Evolutionary conservation across 2,888 invertebrate genomes (phyloP).

Genomic region (Leptopilina drosophilae): DNA sequence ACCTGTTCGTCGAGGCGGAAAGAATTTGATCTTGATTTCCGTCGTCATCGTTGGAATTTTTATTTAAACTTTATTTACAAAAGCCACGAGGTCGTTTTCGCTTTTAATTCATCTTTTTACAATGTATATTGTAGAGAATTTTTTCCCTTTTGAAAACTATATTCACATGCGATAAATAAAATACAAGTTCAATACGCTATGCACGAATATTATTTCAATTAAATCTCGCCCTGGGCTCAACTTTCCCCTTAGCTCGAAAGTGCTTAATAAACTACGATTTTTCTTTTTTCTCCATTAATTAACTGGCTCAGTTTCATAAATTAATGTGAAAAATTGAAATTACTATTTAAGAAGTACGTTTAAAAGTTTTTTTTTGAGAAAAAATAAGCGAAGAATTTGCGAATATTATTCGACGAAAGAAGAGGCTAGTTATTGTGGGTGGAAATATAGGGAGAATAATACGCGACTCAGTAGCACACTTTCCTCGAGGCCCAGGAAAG

Average conservation of each 20-base stretch:
- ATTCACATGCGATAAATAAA: too few relatives aligned
- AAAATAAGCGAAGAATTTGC: too few relatives aligned
- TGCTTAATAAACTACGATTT: neutral
- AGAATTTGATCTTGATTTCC: conserved; percentile 34
- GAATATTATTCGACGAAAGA: neutral
- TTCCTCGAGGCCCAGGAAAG: conserved; percentile 69
- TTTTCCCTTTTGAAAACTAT: too few relatives aligned
- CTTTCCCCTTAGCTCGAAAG: neutral
- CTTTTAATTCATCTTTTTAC: too few relatives aligned
- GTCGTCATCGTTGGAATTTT: neutral
- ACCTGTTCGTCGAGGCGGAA: conserved; percentile 52
- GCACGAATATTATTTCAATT: neutral
- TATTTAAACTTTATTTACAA: neutral
- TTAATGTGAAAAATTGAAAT: too few relatives aligned
- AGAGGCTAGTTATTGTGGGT: neutral
- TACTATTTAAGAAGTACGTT: too few relatives aligned
- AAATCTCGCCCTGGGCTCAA: neutral
- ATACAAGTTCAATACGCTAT: neutral
- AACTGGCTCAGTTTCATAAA: too few relatives aligned
- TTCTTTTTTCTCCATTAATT: too few relatives aligned
- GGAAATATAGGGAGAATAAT: conserved; percentile 56
- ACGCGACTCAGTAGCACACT: conserved; percentile 69
- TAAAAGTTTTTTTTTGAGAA: too few relatives aligned
- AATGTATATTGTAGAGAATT: too few relatives aligned
- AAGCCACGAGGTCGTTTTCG: too few relatives aligned